These are phyloP conservation scores for Microctonus hyperodae DNA, from an alignment of 2,888 invertebrate species.

Conservation along the genomic window DNA sequence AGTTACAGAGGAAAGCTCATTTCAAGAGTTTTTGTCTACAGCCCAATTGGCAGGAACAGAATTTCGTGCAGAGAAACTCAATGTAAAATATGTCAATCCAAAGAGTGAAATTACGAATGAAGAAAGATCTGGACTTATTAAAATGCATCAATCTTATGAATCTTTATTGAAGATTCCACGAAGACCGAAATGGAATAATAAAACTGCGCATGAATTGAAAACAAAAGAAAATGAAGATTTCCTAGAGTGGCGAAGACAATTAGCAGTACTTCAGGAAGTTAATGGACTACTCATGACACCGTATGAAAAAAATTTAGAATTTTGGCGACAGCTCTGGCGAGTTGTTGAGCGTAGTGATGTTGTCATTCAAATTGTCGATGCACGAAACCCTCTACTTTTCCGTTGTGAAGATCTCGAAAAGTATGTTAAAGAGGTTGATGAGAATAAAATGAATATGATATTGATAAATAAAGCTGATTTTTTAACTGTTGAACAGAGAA, in stretches of 20 bases:
- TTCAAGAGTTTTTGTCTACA: slow-evolving; percentile 94
- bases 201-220: slow-evolving; percentile 82
- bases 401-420: slow-evolving; percentile 90
- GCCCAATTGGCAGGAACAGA: slow-evolving; percentile 95
- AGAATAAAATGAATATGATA: slow-evolving; percentile 79
- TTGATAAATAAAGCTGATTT: slow-evolving; percentile 97
- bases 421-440: slow-evolving; percentile 81
- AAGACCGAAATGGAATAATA: slow-evolving; percentile 82
- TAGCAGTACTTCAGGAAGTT: slow-evolving; percentile 80
- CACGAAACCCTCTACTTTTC: slow-evolving; percentile 92
- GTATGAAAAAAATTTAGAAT: slow-evolving; percentile 96
- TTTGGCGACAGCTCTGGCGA: slow-evolving; percentile 98
- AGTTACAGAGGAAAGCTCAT: slow-evolving; percentile 93
- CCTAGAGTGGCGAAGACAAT: slow-evolving; percentile 86
- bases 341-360: slow-evolving; percentile 97
- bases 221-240: slow-evolving; percentile 83
- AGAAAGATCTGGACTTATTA: slow-evolving; percentile 66
- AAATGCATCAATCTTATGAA: slow-evolving; percentile 69
- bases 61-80: slow-evolving; percentile 90
- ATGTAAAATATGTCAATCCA: slow-evolving; percentile 78
- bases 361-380: slow-evolving; percentile 94
- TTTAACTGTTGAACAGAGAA: slow-evolving; percentile 80
- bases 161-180: slow-evolving; percentile 82
- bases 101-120: slow-evolving; percentile 67
- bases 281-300: slow-evolving; percentile 90